Base-by-base conservation (phyloP, 2,888 invertebrate genomes). In the Drosophila picticornis region DNA sequence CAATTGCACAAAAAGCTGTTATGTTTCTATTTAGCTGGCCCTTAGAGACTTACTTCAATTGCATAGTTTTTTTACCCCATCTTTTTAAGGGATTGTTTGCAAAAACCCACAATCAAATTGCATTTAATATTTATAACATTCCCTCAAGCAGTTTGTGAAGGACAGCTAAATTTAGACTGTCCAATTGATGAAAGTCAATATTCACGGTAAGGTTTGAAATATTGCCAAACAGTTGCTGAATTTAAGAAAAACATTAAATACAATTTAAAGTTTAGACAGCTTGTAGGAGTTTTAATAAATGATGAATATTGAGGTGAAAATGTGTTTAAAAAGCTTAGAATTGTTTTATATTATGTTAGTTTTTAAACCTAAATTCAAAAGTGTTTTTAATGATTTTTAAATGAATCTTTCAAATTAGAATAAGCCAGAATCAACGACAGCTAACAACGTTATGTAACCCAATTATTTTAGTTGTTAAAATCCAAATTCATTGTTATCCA, bases 71-170 rank as follows among this genome's bases (percentile, higher is more conserved):
- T 9, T 31, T 19, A 3, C 7, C 16, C 27, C 22, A 31, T 31
- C 29, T 60, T 7, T 46, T 29, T 43, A 6, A n/a, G 31, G 50
- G 25, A 29, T n/a, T 55, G 19, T 31, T 70, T 31, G 58, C 62
- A 29, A 46, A 31, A 59, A 55, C 29, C 69, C 86, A 69, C 86
- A 84, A 78, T 83, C 71, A 82, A 84, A 84, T 86, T 82, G 82
- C 75, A 86, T 86, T 86, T 86, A 88, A 82, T 86, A 86, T 85
- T 85, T 75, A 85, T 88, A 75, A 83, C 58, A 63, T 59, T 58
- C 52, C 34, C 50, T 60, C 60, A n/a, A 27, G 13, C 19, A 11
- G 57, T 27, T 36, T 64, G 43, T 38, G 31, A 13, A 63, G 51
- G 32, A 53, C 48, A 27, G 31, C 11, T n/a, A 25, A 51, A 53